These are phyloP conservation scores for Diabrotica undecimpunctata DNA, from an alignment of 1,140 invertebrate species.

Conservation along the genomic window DNA sequence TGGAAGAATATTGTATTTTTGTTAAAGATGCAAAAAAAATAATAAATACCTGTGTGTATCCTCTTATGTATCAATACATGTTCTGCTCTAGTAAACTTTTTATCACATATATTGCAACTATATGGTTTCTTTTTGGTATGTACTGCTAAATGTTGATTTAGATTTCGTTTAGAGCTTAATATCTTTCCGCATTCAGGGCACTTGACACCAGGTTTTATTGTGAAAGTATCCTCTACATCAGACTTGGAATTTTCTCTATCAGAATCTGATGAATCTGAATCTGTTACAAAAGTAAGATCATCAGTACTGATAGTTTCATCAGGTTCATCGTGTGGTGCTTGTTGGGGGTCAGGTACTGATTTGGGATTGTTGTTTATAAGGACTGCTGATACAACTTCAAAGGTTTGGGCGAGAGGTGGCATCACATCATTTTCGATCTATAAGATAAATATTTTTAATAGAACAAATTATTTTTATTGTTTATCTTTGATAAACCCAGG, in stretches of 20 bases:
- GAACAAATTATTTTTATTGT: too few species aligned
- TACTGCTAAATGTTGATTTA: slow-evolving; percentile 37
- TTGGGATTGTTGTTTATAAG: not conserved
- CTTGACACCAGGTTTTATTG: slow-evolving; percentile 14
- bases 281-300: slow-evolving; percentile 8
- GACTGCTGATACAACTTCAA: not conserved
- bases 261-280: slow-evolving; percentile 6
- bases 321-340: not conserved
- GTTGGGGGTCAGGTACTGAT: not conserved
- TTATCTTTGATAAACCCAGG: too few species aligned
- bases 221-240: slow-evolving; percentile 7
- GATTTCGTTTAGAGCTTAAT: slow-evolving; percentile 28
- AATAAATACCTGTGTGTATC: slow-evolving; percentile 50
- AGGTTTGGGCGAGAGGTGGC: not conserved
- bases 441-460: too few species aligned
- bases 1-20: too few species aligned
- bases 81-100: slow-evolving; percentile 56
- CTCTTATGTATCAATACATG: slow-evolving; percentile 53
- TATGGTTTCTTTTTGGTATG: slow-evolving; percentile 58
- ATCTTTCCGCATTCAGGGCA: slow-evolving; percentile 34
- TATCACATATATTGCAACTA: slow-evolving; percentile 54
- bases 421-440: not conserved
- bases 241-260: slow-evolving; percentile 8
- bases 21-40: too few species aligned
- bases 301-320: not conserved